Percentiles rank a stretch among this genome's conserved stretches.
Conservation (phyloP, 2,888 invertebrate genomes). For the Tiphia femorata region DNA sequence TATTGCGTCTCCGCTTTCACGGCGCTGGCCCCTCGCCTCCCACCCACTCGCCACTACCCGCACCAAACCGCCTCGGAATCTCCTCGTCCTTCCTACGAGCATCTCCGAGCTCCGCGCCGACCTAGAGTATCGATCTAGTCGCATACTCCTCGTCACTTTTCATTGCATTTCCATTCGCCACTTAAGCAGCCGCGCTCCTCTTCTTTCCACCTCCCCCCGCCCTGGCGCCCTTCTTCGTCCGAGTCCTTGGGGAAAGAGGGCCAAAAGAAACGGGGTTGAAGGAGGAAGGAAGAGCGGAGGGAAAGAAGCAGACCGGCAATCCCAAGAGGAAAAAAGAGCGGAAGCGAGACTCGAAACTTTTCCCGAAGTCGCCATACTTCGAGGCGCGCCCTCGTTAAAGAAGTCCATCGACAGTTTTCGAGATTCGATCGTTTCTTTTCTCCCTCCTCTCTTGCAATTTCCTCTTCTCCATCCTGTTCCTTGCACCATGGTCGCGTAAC, state of each 20-base stretch:
- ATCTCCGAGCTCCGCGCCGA: slow-evolving; percentile 1
- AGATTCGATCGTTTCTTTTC: too few species aligned
- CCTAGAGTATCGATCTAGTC: slow-evolving; percentile 54
- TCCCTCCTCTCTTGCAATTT: too few species aligned
- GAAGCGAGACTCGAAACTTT: too few species aligned
- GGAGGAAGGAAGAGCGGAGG: neutral
- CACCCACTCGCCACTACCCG: neutral
- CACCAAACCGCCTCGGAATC: neutral
- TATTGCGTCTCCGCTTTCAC: slow-evolving; percentile 6
- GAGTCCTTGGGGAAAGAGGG: slow-evolving; percentile 22
- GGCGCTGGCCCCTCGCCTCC: neutral
- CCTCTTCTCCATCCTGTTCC: too few species aligned
- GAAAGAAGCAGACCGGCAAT: too few species aligned
- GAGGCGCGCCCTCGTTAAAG: too few species aligned
- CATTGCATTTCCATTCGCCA: slow-evolving; percentile 57
- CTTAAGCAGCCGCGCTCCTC: slow-evolving; percentile 41
- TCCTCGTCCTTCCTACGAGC: slow-evolving; percentile 14
- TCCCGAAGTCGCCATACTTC: too few species aligned
- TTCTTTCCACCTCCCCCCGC: slow-evolving; percentile 16
- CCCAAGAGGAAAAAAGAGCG: too few species aligned
- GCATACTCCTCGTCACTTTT: slow-evolving; percentile 52
- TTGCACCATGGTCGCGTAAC: too few species aligned
- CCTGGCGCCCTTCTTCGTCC: slow-evolving; percentile 12
- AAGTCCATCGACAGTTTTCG: too few species aligned
- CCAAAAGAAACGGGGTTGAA: neutral